Base-by-base conservation (phyloP, 2,888 invertebrate genomes). In the Hecatera dysodea region DNA sequence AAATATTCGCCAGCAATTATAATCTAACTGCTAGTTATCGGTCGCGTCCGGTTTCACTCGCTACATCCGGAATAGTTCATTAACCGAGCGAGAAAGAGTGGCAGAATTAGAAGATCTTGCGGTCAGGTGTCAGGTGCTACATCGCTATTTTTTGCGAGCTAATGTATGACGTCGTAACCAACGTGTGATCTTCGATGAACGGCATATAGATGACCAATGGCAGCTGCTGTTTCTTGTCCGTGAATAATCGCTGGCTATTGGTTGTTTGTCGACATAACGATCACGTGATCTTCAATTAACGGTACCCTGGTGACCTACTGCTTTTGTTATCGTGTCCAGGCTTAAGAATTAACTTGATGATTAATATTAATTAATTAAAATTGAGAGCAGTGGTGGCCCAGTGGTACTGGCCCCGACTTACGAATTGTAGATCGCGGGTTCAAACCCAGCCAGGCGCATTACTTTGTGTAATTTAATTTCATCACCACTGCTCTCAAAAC, bases 21-120 rank as follows among this genome's bases (percentile, higher is more conserved):
- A 57, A 39, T 63, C 17, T 42, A 56, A 5, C 29, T 50, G 44
- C 36, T 44, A 24, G 44, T 50, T 67, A 69, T 53, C 15, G 53
- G 27, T 59, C 42, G 66, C 24, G 57, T 80, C 80, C 75, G 83
- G 80, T 83, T 83, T 82, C 83, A 80, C n/a, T 15, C n/a, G 50
- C 9, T 3, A 69, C 56, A 69, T 80, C 80, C 80, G 69, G 80
- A 62, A 69, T 66, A 80, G 80, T 74, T 80, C 80, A 59, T 80
- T 53, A 74, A 39, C 82, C 73, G 82, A 27, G 36, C 39, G 29
- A 33, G 50, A 33, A n/a, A 42, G 56, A 73, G 72, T 24, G 15
- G 29, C n/a, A 33, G 8, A 27, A 8, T 24, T 33, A 42, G 39
- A 44, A 55, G 22, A 3, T 55, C 15, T 55, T 22, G 56, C 3